phyloP scores from a whole-genome alignment of 2,113 vertebrate genomes.

The Pelmatolapia mariae region DNA sequence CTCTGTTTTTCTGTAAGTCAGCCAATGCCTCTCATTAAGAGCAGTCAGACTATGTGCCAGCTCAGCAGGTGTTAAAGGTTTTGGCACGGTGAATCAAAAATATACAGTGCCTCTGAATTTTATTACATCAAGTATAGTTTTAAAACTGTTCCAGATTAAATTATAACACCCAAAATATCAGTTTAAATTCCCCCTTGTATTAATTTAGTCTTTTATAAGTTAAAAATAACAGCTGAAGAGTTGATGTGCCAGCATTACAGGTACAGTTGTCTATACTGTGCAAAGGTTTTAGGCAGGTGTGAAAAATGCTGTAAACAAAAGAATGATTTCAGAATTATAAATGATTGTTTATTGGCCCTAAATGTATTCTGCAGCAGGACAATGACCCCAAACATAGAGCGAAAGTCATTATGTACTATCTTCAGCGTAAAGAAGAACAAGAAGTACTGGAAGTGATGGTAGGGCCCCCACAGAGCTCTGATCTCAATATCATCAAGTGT shows the following conservation, averaged over 20 bases:
- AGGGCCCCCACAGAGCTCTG: not conserved
- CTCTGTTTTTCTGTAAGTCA: not conserved
- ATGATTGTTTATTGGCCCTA: not conserved
- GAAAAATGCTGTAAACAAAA: not conserved
- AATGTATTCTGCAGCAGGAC: not conserved
- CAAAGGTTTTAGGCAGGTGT: not conserved
- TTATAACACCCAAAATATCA: not conserved
- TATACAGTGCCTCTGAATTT: not conserved
- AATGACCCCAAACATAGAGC: not conserved
- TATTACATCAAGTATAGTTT: not conserved
- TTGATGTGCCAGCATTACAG: not conserved
- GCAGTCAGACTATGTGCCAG: not conserved
- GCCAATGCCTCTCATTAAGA: not conserved
- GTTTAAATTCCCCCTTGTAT: not conserved
- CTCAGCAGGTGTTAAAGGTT: not conserved
- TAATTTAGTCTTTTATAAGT: not conserved
- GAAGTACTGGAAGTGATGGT: not conserved
- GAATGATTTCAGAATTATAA: not conserved
- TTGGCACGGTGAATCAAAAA: not conserved
- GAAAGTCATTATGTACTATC: not conserved
- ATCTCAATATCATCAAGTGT: not conserved
- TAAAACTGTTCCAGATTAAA: not conserved
- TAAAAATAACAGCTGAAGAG: not conserved
- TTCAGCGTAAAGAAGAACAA: not conserved
- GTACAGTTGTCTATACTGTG: not conserved